Base-by-base conservation (phyloP, 1,140 invertebrate species). In the Heliconius nattereri region DNA sequence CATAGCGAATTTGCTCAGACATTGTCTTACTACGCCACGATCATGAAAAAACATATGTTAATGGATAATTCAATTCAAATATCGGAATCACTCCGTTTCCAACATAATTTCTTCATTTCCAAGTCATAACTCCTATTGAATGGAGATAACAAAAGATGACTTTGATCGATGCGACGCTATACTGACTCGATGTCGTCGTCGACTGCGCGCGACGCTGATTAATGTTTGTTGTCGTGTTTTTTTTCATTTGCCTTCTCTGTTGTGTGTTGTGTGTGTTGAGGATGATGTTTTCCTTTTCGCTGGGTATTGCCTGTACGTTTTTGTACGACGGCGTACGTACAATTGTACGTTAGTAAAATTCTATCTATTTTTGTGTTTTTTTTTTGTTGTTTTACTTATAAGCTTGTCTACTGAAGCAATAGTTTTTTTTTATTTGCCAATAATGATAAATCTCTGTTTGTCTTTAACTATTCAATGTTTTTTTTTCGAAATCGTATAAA, bases 121-220 rank as follows among this genome's bases (percentile, higher is more conserved):
- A 66, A 66, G 60, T 66, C 60, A 29, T 66, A 66, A 66, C 60
- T 66, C 60, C 60, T 66, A 66, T 66, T 66, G 60, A 66, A 66
- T 66, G 60, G 16, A 72, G 71, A 72, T 40, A 40, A 72, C 71
- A 40, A 72, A 72, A 72, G 29, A 72, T 40, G 29, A 72, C 71
- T 37, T 72, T 72, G 32, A 23, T 72, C 37, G 60, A 72, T 72
- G 37, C 71, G 37, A 40, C 35, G 29, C 37, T 37, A 40, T 40
- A 40, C 71, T 20, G 71, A 23, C 71, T 40, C 71, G 32, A 13
- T 72, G 32, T 40, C 29, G 71, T 40, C 40, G 71, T 72, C 71
- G n/a, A 72, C 71, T 72, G 20, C 20, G 20, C 32, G 37, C 71
- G 71, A 72, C 71, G 37, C 37, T 72, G 71, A 72, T 72, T 72